Percentiles rank a stretch among this genome's conserved stretches.
These are phyloP conservation scores for Selene dorsalis DNA, from an alignment of 2,797 vertebrate species.

Conservation along the genomic window DNA sequence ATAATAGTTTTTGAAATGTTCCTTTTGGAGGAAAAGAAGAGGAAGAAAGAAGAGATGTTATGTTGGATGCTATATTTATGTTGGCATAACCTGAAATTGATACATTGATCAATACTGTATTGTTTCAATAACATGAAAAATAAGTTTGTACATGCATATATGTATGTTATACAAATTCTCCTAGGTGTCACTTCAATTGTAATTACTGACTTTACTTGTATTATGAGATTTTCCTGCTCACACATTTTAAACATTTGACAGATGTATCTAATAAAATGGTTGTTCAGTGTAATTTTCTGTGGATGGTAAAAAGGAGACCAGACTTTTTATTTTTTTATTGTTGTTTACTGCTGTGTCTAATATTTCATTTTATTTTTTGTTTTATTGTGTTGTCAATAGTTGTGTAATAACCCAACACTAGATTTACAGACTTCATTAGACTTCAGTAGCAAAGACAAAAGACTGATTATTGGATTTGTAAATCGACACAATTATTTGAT, in stretches of 20 bases:
- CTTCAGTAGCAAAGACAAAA: neutral
- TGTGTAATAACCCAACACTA: conserved; percentile 11
- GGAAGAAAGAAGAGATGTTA: conserved; percentile 8
- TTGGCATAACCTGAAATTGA: conserved; percentile 2
- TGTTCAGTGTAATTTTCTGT: neutral
- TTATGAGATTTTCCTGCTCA: neutral
- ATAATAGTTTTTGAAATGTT: conserved; percentile 86
- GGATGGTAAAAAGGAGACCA: neutral
- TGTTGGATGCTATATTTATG: conserved; percentile 26
- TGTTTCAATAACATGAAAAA: neutral
- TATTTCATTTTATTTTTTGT: conserved; percentile 8
- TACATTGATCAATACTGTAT: neutral
- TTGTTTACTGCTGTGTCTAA: conserved; percentile 19
- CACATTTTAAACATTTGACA: neutral
- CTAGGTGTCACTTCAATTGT: neutral
- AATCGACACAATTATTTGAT: conserved; percentile 18
- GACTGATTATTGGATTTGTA: neutral
- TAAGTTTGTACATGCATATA: too few relatives aligned
- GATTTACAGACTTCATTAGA: conserved; percentile 21
- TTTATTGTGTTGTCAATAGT: conserved; percentile 20
- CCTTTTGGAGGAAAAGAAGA: conserved; percentile 53
- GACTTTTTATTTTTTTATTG: neutral
- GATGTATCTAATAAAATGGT: neutral
- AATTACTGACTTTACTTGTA: neutral
- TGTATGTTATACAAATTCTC: too few relatives aligned